These are phyloP conservation scores for Elegia similella DNA, from an alignment of 2,888 invertebrate genomes.

Conservation along the genomic window DNA sequence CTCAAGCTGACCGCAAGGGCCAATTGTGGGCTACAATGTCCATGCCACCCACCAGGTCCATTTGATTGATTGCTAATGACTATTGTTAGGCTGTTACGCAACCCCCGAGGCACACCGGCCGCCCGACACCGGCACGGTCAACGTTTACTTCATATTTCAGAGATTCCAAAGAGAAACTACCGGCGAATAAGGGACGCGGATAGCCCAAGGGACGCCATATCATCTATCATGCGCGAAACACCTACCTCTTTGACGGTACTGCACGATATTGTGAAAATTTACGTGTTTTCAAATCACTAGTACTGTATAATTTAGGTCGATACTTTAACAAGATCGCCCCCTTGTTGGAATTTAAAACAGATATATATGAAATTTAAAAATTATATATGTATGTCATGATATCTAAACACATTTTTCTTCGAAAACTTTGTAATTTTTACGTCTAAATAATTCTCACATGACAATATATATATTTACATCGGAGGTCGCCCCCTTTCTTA, in stretches of 20 bases:
- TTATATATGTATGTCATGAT: no score
- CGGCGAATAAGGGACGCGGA: not conserved
- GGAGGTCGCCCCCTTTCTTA: no score
- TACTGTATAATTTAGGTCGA: no score
- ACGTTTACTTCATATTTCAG: conserved; percentile 56
- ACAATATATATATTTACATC: no score
- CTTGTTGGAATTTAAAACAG: no score
- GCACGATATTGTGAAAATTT: no score
- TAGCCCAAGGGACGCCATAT: conserved; percentile 13
- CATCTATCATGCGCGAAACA: conserved; percentile 4
- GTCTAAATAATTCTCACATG: no score
- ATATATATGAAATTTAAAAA: no score
- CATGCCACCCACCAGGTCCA: conserved; percentile 54
- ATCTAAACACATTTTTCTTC: no score
- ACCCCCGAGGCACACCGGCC: conserved; percentile 48
- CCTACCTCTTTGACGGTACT: conserved; percentile 42
- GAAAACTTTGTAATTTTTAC: no score
- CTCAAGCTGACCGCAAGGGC: conserved; percentile 56
- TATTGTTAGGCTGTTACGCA: conserved; percentile 68
- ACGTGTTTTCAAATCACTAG: no score
- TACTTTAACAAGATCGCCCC: no score
- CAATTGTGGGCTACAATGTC: conserved; percentile 52
- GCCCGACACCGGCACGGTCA: conserved; percentile 27
- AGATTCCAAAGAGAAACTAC: conserved; percentile 27
- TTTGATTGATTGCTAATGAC: conserved; percentile 76